A percentile compares a stretch with the other conserved stretches of the same genome.
These are phyloP conservation scores for Chelonus formosanus DNA, from an alignment of 2,888 invertebrate species.

Conservation along the genomic window DNA sequence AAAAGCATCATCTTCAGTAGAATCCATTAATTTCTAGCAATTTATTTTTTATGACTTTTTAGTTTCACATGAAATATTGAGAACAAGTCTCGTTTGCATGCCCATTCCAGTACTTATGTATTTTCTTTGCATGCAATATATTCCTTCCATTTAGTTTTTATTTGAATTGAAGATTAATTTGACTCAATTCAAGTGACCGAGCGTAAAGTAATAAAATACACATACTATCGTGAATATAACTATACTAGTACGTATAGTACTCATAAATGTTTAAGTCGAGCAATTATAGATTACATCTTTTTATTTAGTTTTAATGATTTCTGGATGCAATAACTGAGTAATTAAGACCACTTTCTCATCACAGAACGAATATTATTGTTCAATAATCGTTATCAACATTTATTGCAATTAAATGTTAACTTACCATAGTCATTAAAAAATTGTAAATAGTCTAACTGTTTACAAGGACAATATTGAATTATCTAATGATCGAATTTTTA, in stretches of 20 bases:
- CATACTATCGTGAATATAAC: constrained; percentile 28
- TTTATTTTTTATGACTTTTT: constrained; percentile 24
- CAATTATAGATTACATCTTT: constrained; percentile 43
- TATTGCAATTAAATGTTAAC: background rate
- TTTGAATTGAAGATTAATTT: constrained; percentile 39
- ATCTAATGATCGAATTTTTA: too few relatives aligned
- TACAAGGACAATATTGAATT: too few relatives aligned
- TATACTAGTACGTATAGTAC: constrained; percentile 12
- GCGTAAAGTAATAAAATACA: constrained; percentile 38
- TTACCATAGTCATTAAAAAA: background rate
- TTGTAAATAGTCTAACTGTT: too few relatives aligned
- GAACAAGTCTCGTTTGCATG: constrained; percentile 16
- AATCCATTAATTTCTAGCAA: constrained; percentile 23
- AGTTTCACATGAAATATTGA: constrained; percentile 17
- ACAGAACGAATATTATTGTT: background rate
- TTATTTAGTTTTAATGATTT: constrained; percentile 48
- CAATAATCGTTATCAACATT: background rate
- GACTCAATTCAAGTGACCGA: constrained; percentile 34
- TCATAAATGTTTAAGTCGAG: constrained; percentile 22
- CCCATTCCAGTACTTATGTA: constrained; percentile 1
- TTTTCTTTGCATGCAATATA: constrained; percentile 14
- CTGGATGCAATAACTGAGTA: constrained; percentile 49
- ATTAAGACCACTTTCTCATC: constrained; percentile 36
- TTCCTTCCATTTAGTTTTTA: constrained; percentile 5
- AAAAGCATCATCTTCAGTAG: background rate